Evolutionary conservation across 2,797 vertebrate genomes (phyloP).

Genomic region (Danio aesculapii): DNA sequence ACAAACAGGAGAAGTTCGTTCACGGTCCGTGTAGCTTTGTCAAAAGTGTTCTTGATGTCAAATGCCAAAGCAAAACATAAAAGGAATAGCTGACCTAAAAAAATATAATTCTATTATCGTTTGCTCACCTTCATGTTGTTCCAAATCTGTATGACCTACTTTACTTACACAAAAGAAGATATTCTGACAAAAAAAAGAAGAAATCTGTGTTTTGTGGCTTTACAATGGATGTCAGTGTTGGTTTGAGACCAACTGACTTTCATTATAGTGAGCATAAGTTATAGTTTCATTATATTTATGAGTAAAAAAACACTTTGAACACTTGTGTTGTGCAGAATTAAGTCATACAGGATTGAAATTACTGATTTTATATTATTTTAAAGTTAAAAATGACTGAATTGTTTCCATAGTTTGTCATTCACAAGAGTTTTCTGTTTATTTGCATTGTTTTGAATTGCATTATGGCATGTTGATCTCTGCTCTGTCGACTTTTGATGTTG

Average conservation of each 20-base stretch:
- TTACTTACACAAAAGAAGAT: background rate
- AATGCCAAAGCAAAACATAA: background rate
- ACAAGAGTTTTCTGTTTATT: too few species aligned
- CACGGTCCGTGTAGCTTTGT: background rate
- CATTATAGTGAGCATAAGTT: too few species aligned
- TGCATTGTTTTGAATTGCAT: too few species aligned
- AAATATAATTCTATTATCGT: background rate
- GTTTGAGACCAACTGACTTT: background rate
- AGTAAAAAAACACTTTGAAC: too few species aligned
- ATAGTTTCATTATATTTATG: too few species aligned
- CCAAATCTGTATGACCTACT: background rate
- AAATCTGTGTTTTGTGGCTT: background rate
- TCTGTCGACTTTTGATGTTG: too few species aligned
- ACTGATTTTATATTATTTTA: too few species aligned
- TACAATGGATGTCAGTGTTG: background rate
- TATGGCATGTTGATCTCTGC: too few species aligned
- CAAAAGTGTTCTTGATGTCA: background rate
- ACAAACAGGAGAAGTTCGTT: background rate
- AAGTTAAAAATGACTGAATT: too few species aligned
- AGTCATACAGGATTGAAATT: too few species aligned
- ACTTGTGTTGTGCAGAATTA: too few species aligned
- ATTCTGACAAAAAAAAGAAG: background rate
- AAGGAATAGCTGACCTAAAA: background rate
- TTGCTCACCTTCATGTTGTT: background rate
- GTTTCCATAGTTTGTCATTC: too few species aligned